Evolutionary conservation across 2,113 vertebrate species (phyloP), one percentile per base, ranked within the genome.

Genomic region (Asarcornis scutulata): DNA sequence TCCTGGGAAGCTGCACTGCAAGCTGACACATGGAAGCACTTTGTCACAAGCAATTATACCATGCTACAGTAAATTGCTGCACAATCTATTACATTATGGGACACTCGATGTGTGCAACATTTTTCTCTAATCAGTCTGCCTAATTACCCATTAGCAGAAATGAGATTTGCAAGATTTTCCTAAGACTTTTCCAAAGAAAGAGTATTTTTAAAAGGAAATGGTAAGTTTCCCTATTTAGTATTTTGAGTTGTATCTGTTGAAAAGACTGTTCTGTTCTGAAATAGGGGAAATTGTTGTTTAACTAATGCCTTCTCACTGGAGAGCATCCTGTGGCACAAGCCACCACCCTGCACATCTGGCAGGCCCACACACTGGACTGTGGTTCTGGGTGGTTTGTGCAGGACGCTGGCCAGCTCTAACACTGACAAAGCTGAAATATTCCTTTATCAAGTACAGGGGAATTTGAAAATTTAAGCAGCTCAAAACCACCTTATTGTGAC

Each of bases 1-100:
- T 96, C 89, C 96, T 16, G 88, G 95, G 76, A 44, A 91, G 86
- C 74, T 46, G 71, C 36, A 4, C 5, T 38, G 34, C 55, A 6
- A 1, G 67, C 83, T 75, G 89, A 77, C 94, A 79, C 91, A 23
- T 79, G 94, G 78, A 27, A 85, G 89, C 18, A 9, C 89, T 83
- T 31, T 92, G 96, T 96, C 97, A 95, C 96, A 93, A 56, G 76
- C 20, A 6, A 96, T 97, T 92, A 96, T 11, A 2, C 3, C 55
- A 91, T 2, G 96, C 60, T 91, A 81, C 27, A 93, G 85, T 78
- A 83, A 62, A 71, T 50, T 56, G 80, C 63, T 46, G 10, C 31
- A 25, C 59, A 18, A 68, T 86, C 94, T 44, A 58, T 92, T 32
- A 23, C 5, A 2, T 38, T 20, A 23, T 5, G 63, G 68, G 84